phyloP scores from a whole-genome alignment of 2,888 invertebrate genomes.

The Branchipolynoe longqiensis region DNA sequence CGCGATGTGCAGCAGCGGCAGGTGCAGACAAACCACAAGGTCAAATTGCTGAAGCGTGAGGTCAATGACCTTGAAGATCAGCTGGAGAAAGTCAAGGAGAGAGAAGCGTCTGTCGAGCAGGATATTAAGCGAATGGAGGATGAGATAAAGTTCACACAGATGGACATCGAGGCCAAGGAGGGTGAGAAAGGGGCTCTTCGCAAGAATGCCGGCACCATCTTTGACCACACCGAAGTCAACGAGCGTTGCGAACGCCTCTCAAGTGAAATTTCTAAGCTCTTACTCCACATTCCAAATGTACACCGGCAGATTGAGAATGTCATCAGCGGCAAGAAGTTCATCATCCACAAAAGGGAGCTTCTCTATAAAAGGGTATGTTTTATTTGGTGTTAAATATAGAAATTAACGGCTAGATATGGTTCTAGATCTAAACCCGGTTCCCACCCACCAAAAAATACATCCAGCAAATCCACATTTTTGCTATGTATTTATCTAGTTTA shows the following conservation, averaged over 20 bases:
- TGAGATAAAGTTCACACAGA: constrained; percentile 71
- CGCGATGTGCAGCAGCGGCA: constrained; percentile 70
- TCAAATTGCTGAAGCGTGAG: constrained; percentile 70
- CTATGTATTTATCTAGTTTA: too few species aligned
- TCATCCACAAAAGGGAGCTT: constrained; percentile 68
- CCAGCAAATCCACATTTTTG: too few species aligned
- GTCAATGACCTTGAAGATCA: constrained; percentile 69
- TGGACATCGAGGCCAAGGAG: constrained; percentile 74
- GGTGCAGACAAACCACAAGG: constrained; percentile 72
- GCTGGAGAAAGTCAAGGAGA: constrained; percentile 70
- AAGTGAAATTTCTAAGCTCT: constrained; percentile 64
- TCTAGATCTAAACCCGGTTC: too few species aligned
- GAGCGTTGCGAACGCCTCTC: constrained; percentile 60
- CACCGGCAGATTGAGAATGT: constrained; percentile 73
- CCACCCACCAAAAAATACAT: too few species aligned
- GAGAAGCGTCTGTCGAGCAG: constrained; percentile 68
- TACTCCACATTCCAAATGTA: constrained; percentile 69
- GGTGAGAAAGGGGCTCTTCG: constrained; percentile 66
- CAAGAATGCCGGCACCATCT: constrained; percentile 18
- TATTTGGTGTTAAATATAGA: too few species aligned
- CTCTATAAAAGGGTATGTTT: constrained; percentile 30
- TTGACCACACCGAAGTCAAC: constrained; percentile 2
- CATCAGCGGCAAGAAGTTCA: constrained; percentile 70
- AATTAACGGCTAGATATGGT: too few species aligned
- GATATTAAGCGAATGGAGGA: constrained; percentile 69